Evolutionary conservation across 1,140 invertebrate genomes (phyloP).

Genomic region (Fopius arisanus): DNA sequence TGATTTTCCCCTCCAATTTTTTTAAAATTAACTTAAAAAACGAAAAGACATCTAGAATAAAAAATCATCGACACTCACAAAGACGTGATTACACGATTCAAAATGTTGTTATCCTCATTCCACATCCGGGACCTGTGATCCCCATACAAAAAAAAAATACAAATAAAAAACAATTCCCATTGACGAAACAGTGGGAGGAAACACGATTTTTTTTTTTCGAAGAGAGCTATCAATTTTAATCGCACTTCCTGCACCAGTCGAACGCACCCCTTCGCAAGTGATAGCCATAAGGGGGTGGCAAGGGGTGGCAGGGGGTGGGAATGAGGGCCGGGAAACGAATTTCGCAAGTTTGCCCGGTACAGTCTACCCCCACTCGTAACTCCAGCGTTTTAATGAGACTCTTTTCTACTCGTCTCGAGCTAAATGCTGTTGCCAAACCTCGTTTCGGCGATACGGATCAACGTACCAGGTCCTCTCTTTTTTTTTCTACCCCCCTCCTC

Average conservation of each 20-base stretch:
- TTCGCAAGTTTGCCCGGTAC: conserved; percentile 30
- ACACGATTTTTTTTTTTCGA: neutral
- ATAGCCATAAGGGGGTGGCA: too few species aligned
- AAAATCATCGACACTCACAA: neutral
- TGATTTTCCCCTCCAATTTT: too few species aligned
- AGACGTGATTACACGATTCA: neutral
- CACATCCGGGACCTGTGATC: neutral
- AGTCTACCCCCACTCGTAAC: conserved; percentile 23
- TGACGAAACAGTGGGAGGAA: conserved; percentile 21
- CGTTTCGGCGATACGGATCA: conserved; percentile 63
- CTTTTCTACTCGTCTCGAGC: conserved; percentile 54
- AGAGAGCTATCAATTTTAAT: conserved; percentile 35
- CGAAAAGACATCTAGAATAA: too few species aligned
- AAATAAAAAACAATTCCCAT: conserved; percentile 19
- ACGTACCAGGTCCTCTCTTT: conserved; percentile 33
- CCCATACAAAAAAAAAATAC: neutral
- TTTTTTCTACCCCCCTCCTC: neutral
- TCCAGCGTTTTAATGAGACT: conserved; percentile 57
- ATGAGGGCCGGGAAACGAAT: conserved; percentile 25
- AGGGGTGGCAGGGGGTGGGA: too few species aligned
- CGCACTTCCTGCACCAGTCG: conserved; percentile 21
- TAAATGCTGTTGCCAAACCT: conserved; percentile 62
- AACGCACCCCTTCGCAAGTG: conserved; percentile 13
- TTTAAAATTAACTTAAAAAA: too few species aligned
- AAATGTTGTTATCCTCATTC: neutral